Base-by-base conservation (phyloP, 2,888 invertebrate species). In the Lithophane leautieri region DNA sequence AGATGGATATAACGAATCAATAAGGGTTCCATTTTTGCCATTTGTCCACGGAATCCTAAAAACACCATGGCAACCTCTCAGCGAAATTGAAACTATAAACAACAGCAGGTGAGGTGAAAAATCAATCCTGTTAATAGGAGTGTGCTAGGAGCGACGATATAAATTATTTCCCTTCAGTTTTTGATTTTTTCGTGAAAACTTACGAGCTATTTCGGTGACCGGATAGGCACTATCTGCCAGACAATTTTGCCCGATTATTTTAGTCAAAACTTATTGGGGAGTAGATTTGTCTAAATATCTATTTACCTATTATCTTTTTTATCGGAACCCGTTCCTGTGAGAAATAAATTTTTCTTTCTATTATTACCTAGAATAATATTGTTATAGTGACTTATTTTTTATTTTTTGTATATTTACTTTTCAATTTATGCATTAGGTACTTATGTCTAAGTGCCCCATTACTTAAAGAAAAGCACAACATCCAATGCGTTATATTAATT, bases 31-130 rank as follows among this genome's bases (percentile, higher is more conserved):
- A 0, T 9, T 25, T 61, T 40, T 12, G 8, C 6, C 0, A 34
- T 44, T 54, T 25, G 14, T 2, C 0, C 4, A n/a, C 8, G 42
- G 72, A 44, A 25, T 72, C 72, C 79, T 52, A 72, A 28, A 77
- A 72, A 60, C 44, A 47, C 82, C 86, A 84, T 83, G 61, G 85
- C 76, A 88, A 86, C 90, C 90, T 90, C 90, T 90, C 88, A 89
- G 76, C 85, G 70, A 87, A 90, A 90, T 90, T 90, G 90, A 83
- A 89, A 88, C 87, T 89, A 88, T 89, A 89, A 85, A 90, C 85
- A 88, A 89, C 79, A 81, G 78, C 87, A 89, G 89, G 88, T 88
- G 86, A 85, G 82, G 83, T 83, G 79, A 86, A 88, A 88, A 88
- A 86, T 88, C 88, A 88, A 88, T 88, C 85, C 79, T 67, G 77